A percentile compares a stretch with the other conserved stretches of the same genome.
These are phyloP conservation scores for Ginglymostoma cirratum DNA, from an alignment of 2,113 vertebrate genomes.

Conservation along the genomic window DNA sequence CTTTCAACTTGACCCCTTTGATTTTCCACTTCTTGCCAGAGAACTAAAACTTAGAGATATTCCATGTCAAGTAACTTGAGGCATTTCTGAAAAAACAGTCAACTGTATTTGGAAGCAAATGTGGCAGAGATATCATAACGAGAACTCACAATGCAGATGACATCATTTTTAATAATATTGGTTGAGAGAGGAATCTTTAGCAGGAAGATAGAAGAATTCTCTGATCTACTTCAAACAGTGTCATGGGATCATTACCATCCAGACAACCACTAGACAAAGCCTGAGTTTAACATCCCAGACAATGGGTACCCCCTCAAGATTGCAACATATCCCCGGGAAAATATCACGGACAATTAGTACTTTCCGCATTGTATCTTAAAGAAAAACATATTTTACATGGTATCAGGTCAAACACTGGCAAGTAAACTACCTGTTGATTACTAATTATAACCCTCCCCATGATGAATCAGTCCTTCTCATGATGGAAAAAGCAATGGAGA, in stretches of 20 bases:
- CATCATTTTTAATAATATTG: background rate
- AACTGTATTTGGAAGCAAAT: background rate
- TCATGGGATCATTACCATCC: background rate
- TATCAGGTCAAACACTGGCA: too few species aligned
- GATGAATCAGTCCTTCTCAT: too few species aligned
- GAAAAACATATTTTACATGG: too few species aligned
- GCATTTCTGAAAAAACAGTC: background rate
- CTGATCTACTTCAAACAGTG: background rate
- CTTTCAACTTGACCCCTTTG: background rate
- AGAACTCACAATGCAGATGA: background rate
- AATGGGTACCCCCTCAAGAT: background rate
- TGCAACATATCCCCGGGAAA: background rate
- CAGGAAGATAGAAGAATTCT: background rate
- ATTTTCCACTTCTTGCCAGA: background rate
- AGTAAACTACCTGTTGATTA: too few species aligned
- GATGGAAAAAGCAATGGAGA: too few species aligned
- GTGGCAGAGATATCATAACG: background rate
- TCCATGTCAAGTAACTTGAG: too few species aligned
- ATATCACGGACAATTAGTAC: background rate
- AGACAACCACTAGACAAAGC: background rate
- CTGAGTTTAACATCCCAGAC: background rate
- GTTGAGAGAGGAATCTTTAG: background rate
- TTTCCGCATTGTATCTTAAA: background rate
- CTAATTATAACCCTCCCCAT: too few species aligned
- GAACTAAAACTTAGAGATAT: background rate